phyloP scores from a whole-genome alignment of 2,888 invertebrate genomes.

The Zelleria hepariella region DNA sequence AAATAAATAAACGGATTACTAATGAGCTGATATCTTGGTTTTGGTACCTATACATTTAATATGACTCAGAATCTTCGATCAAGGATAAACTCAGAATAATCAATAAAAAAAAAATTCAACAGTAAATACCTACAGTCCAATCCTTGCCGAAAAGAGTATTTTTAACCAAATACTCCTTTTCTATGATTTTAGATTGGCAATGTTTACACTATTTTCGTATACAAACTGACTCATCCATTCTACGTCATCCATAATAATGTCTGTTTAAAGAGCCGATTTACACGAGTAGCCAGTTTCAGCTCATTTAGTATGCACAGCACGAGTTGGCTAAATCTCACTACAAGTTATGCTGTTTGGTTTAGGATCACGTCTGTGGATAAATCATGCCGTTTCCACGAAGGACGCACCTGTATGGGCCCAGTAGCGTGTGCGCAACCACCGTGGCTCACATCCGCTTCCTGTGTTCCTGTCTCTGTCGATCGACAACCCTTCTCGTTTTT shows the following conservation, averaged over 20 bases:
- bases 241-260: neutral
- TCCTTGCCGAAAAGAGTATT: too few species aligned
- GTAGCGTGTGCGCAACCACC: constrained; percentile 28
- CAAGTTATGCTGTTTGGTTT: constrained; percentile 21
- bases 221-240: neutral
- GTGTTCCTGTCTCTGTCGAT: constrained; percentile 39
- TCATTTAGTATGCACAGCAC: neutral
- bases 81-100: too few species aligned
- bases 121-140: too few species aligned
- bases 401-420: constrained; percentile 37
- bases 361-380: constrained; percentile 34
- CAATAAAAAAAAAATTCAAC: too few species aligned
- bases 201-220: neutral
- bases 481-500: constrained; percentile 22
- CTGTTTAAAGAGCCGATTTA: neutral
- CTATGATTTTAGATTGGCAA: neutral
- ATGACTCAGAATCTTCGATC: too few species aligned
- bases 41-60: too few species aligned
- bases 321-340: neutral
- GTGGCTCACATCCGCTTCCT: constrained; percentile 57
- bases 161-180: too few species aligned
- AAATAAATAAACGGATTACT: too few species aligned
- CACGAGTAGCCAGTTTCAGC: neutral
- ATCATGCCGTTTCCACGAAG: constrained; percentile 26
- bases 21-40: too few species aligned